These are phyloP conservation scores for Patella pellucida DNA, from an alignment of 2,888 invertebrate genomes.

Conservation along the genomic window DNA sequence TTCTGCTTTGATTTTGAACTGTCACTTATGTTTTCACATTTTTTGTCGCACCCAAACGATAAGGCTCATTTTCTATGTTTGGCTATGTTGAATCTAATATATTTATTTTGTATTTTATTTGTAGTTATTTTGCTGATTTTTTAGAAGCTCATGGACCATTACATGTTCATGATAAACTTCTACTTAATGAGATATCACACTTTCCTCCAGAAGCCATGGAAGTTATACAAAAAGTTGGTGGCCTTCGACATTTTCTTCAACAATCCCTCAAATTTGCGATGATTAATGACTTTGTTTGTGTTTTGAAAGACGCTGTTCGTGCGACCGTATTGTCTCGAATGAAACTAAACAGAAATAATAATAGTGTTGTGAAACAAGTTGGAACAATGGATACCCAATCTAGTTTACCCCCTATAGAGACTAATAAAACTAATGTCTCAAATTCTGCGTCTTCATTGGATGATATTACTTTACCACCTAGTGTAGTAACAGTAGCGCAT, in stretches of 20 bases:
- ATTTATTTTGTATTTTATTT: constrained; percentile 16
- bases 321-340: constrained; percentile 41
- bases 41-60: background rate
- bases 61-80: background rate
- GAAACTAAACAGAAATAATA: background rate
- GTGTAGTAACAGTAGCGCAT: background rate
- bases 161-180: constrained; percentile 36
- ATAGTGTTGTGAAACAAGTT: constrained; percentile 25
- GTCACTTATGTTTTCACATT: too few species aligned
- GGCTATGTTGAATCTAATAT: too few species aligned
- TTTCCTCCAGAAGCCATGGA: constrained; percentile 50
- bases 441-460: background rate
- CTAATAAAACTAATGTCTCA: background rate
- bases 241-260: constrained; percentile 44
- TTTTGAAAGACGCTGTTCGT: constrained; percentile 43
- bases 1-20: too few species aligned
- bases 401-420: background rate
- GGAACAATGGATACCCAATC: background rate
- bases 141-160: constrained; percentile 50
- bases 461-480: constrained; percentile 13
- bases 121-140: constrained; percentile 50
- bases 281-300: constrained; percentile 48
- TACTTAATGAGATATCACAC: constrained; percentile 45
- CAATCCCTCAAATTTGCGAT: constrained; percentile 52
- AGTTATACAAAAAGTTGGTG: constrained; percentile 45